Percentiles rank a stretch among this genome's conserved stretches.
phyloP scores from a whole-genome alignment of 2,888 invertebrate genomes.

The Mystacides longicornis region DNA sequence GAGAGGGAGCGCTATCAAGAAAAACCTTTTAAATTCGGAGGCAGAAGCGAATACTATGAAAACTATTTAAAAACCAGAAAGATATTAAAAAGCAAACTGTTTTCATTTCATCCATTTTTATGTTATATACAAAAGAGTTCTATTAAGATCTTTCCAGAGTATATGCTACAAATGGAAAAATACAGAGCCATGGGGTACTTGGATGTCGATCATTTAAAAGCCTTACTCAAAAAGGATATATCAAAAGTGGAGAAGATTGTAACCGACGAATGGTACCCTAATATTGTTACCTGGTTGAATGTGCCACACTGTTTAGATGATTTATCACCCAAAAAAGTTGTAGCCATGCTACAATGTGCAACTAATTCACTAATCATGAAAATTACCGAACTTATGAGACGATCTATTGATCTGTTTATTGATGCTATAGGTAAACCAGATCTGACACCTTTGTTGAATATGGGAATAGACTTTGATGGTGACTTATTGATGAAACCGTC shows the following conservation, averaged over 20 bases:
- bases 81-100: slow-evolving; percentile 49
- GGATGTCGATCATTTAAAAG: slow-evolving; percentile 35
- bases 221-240: slow-evolving; percentile 38
- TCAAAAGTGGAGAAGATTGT: slow-evolving; percentile 41
- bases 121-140: slow-evolving; percentile 51
- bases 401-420: slow-evolving; percentile 57
- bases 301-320: slow-evolving; percentile 42
- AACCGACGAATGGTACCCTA: slow-evolving; percentile 42
- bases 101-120: slow-evolving; percentile 57
- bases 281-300: slow-evolving; percentile 43
- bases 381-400: slow-evolving; percentile 59
- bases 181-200: slow-evolving; percentile 42
- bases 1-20: slow-evolving; percentile 43
- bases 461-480: slow-evolving; percentile 49
- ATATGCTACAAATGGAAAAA: slow-evolving; percentile 46
- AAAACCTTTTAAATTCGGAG: slow-evolving; percentile 52
- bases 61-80: slow-evolving; percentile 51
- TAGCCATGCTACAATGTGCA: slow-evolving; percentile 40
- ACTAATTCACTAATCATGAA: slow-evolving; percentile 48
- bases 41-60: slow-evolving; percentile 53
- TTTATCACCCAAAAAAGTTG: slow-evolving; percentile 37
- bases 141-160: slow-evolving; percentile 44
- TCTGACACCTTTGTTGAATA: slow-evolving; percentile 53
- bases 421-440: slow-evolving; percentile 46
- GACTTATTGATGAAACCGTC: slow-evolving; percentile 54